phyloP scores from a whole-genome alignment of 1,140 invertebrate genomes.

The Nixonia krombeini region DNA sequence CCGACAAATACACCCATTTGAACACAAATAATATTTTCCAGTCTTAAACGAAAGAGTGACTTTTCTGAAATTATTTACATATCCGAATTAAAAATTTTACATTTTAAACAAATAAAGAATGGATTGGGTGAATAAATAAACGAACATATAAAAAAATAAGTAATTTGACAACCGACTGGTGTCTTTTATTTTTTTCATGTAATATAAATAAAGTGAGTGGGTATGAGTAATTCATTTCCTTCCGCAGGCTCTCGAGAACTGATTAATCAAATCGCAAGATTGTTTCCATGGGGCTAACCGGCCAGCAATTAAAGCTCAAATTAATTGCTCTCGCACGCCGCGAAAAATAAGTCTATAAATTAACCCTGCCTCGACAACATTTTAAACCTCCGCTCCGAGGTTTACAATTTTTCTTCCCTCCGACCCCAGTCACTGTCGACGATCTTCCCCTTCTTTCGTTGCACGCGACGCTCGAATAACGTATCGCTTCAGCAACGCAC shows the following conservation, averaged over 20 bases:
- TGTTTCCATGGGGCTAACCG: constrained; percentile 19
- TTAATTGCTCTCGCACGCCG: constrained; percentile 51
- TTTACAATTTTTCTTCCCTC: constrained; percentile 21
- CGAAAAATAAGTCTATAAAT: constrained; percentile 62
- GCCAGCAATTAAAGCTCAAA: constrained; percentile 55
- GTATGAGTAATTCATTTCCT: background rate
- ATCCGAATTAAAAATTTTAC: too few relatives aligned
- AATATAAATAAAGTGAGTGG: background rate
- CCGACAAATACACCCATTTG: too few relatives aligned
- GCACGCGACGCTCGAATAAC: constrained; percentile 42
- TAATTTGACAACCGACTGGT: too few relatives aligned
- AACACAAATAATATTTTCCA: too few relatives aligned
- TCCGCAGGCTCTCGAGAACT: constrained; percentile 7
- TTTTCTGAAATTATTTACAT: too few relatives aligned
- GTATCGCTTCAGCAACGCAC: constrained; percentile 51
- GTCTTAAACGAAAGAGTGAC: too few relatives aligned
- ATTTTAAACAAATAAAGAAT: too few relatives aligned
- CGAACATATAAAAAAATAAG: too few relatives aligned
- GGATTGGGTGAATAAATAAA: too few relatives aligned
- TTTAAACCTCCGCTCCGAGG: constrained; percentile 23
- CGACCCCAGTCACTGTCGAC: constrained; percentile 13
- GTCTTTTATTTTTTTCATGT: too few relatives aligned
- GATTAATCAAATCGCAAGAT: constrained; percentile 53
- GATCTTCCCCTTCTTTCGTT: constrained; percentile 20
- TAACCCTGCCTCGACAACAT: constrained; percentile 48